These are phyloP conservation scores for Phyllopteryx taeniolatus DNA, from an alignment of 2,113 vertebrate species.

Conservation along the genomic window DNA sequence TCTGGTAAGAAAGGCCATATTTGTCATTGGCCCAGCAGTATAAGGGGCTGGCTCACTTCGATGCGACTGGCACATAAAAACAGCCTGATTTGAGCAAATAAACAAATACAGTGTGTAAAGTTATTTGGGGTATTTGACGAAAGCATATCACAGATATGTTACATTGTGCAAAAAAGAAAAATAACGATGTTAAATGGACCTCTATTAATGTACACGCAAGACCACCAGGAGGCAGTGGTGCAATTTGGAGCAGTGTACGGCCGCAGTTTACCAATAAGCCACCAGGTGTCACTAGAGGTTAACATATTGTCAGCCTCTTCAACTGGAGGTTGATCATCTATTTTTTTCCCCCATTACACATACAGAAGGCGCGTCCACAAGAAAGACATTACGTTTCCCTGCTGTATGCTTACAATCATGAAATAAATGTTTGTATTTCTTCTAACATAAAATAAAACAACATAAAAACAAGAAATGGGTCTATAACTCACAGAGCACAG, in stretches of 20 bases:
- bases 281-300: constrained; percentile 38
- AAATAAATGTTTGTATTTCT: background rate
- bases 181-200: background rate
- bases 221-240: constrained; percentile 27
- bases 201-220: background rate
- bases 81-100: too few relatives aligned
- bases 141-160: too few relatives aligned
- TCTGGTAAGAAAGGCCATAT: too few relatives aligned
- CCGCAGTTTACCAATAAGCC: constrained; percentile 12
- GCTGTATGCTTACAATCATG: background rate
- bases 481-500: constrained; percentile 77
- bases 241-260: background rate
- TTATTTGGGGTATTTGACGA: too few relatives aligned
- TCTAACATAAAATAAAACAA: background rate
- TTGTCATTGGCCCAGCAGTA: too few relatives aligned
- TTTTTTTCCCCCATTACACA: background rate
- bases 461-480: background rate
- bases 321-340: background rate
- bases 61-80: too few relatives aligned
- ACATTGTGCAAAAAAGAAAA: too few relatives aligned
- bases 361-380: background rate
- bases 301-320: background rate
- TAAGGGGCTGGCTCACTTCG: too few relatives aligned
- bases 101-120: too few relatives aligned
- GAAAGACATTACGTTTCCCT: background rate